Evolutionary conservation across 2,888 invertebrate genomes (phyloP).

Genomic region (Pachliopta kotzebuea): DNA sequence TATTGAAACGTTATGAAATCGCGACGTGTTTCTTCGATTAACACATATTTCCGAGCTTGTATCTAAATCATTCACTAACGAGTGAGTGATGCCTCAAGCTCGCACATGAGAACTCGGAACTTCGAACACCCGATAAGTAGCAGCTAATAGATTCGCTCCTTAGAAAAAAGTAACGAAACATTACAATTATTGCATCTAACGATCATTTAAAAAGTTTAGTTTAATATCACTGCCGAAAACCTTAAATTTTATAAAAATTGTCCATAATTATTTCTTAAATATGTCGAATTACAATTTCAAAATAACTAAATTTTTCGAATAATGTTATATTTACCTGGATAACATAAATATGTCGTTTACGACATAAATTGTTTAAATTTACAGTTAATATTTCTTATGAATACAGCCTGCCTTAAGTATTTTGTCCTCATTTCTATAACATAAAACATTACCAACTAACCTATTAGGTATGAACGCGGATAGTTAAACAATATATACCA

Average conservation of each 20-base stretch:
- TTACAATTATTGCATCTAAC: not conserved
- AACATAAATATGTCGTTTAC: not conserved
- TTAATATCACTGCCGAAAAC: no score
- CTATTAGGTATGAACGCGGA: conserved; percentile 44
- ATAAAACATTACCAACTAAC: conserved; percentile 19
- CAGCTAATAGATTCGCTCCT: conserved; percentile 17
- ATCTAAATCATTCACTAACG: conserved; percentile 50
- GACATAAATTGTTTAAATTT: not conserved
- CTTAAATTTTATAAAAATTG: no score
- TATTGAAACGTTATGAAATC: conserved; percentile 43
- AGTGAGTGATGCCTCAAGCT: conserved; percentile 37
- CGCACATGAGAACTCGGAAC: conserved; percentile 23
- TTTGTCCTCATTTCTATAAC: not conserved
- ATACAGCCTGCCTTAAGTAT: not conserved
- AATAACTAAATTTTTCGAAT: no score
- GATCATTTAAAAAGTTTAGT: no score
- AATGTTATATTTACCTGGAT: no score
- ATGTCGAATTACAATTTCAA: no score
- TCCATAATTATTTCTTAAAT: no score
- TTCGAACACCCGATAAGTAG: conserved; percentile 23
- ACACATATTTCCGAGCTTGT: conserved; percentile 41
- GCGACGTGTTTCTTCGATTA: conserved; percentile 47
- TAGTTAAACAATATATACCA: conserved; percentile 15
- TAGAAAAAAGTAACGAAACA: conserved; percentile 29
- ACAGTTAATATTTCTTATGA: not conserved